Conservation (phyloP, 1,140 invertebrate genomes). For the Aphis craccivora region DNA sequence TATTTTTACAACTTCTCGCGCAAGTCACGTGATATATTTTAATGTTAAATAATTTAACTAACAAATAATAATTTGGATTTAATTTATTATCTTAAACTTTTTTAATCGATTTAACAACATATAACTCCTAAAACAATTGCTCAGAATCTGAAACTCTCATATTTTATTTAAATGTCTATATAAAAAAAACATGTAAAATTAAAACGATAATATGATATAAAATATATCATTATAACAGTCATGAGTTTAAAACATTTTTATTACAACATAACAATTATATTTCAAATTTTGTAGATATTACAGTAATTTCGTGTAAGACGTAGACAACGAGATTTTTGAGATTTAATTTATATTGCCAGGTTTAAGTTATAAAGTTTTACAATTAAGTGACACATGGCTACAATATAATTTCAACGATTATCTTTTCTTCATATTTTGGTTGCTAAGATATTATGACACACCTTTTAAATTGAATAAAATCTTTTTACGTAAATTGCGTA, state of each 20-base stretch:
- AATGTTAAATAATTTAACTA: too few relatives aligned
- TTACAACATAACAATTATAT: background rate
- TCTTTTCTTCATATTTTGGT: background rate
- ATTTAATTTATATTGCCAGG: background rate
- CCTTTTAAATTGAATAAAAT: background rate
- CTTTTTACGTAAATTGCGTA: background rate
- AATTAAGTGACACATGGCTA: background rate
- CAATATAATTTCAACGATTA: background rate
- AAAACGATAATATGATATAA: background rate
- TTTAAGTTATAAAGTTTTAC: constrained; percentile 4
- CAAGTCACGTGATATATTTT: too few relatives aligned
- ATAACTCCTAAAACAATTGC: background rate
- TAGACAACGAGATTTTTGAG: background rate
- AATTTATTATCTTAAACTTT: background rate
- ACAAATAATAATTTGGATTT: too few relatives aligned
- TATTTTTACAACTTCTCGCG: too few relatives aligned
- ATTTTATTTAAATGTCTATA: background rate
- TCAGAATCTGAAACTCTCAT: background rate
- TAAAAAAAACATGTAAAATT: background rate
- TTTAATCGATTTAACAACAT: background rate
- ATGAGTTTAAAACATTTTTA: background rate
- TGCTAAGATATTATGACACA: background rate
- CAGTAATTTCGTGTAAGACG: background rate
- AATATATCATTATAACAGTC: background rate
- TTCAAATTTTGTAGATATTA: background rate